Evolutionary conservation across 2,113 vertebrate species (phyloP), one percentile per base, ranked within the genome.

Genomic region (Aramus guarauna): DNA sequence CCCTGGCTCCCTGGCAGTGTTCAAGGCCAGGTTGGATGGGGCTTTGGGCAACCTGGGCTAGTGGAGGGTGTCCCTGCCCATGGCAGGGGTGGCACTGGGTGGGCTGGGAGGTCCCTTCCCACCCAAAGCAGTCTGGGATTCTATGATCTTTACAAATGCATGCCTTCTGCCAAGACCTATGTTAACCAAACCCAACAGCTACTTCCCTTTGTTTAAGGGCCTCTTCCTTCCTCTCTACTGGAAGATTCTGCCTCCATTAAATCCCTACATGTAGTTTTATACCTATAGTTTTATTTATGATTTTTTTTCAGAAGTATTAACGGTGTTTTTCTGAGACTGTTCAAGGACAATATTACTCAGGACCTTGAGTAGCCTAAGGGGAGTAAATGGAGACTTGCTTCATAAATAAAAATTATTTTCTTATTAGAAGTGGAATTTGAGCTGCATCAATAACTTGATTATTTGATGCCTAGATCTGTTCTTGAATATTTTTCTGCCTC

Each of bases 321-420:
- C 2, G 1, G 47, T 52, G 77, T 85, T 92, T 88, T 85, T 52
- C 81, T 6, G 12, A 77, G 82, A 27, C 48, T 85, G 43, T 85
- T 93, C 94, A 88, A 95, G 94, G 95, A 92, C 89, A 64, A 55
- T 36, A 95, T 96, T 80, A 85, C 81, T 88, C 93, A 72, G 93
- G 88, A 48, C 85, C 72, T 62, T 1, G 68, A 27, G 64, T 4
- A 81, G 89, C 94, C 89, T 2, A 88, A 88, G 86, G 92, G 90
- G 59, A 89, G 68, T 3, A 34, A 93, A 56, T 5, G 39, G 50
- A 94, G 72, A 85, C 82, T 80, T 63, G 88, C 87, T 94, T 94
- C 95, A 95, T 89, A 96, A 97, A 97, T 94, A 97, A 96, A 96
- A 97, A 95, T 93, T 81, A 95, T 96, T 93, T 95, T 63, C 94